phyloP scores from a whole-genome alignment of 2,113 vertebrate genomes.

The Lepisosteus oculatus region DNA sequence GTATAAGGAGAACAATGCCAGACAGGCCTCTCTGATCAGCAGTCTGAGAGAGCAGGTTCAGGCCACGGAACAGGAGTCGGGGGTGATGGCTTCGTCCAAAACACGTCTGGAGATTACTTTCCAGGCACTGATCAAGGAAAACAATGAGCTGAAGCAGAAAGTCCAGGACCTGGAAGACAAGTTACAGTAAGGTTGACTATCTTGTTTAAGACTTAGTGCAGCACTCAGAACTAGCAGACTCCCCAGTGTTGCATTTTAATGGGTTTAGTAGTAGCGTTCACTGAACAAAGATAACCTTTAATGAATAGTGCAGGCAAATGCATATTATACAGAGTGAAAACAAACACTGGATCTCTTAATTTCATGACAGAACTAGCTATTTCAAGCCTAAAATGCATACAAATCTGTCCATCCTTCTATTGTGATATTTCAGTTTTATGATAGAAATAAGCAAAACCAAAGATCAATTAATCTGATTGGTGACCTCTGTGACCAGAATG shows the following conservation, averaged over 20 bases:
- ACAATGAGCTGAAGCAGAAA: slow-evolving; percentile 55
- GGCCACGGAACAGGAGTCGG: slow-evolving; percentile 64
- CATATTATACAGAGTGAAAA: neutral
- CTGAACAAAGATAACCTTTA: neutral
- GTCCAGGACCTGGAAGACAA: slow-evolving; percentile 47
- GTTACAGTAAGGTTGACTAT: slow-evolving; percentile 57
- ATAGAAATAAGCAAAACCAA: no score
- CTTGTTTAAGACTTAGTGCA: neutral
- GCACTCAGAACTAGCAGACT: neutral
- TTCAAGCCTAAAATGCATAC: no score
- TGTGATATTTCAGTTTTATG: no score
- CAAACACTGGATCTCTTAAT: neutral
- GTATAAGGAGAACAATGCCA: slow-evolving; percentile 67
- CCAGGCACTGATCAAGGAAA: slow-evolving; percentile 55
- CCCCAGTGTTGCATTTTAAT: neutral
- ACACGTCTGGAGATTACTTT: slow-evolving; percentile 52
- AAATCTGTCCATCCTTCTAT: no score
- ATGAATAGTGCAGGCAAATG: neutral
- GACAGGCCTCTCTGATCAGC: slow-evolving; percentile 62
- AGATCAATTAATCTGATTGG: neutral
- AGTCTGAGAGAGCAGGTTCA: slow-evolving; percentile 60
- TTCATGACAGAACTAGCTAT: no score
- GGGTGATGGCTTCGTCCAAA: slow-evolving; percentile 45
- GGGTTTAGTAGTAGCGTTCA: neutral
- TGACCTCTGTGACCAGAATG: slow-evolving; percentile 46